phyloP scores from a whole-genome alignment of 2,888 invertebrate genomes.

The Griposia aprilina region DNA sequence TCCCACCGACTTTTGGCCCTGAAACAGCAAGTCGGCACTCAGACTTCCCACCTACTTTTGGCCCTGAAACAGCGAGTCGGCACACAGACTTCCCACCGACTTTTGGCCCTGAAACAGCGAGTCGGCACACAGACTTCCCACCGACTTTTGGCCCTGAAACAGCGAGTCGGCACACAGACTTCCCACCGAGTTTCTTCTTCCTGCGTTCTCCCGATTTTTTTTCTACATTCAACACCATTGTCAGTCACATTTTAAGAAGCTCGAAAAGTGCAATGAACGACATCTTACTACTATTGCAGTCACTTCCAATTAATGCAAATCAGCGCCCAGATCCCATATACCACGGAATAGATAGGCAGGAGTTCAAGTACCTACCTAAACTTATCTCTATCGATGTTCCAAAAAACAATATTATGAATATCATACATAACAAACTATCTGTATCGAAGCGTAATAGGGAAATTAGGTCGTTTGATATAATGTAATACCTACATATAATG shows the following conservation, averaged over 20 bases:
- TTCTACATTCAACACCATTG: background rate
- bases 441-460: slow-evolving; percentile 24
- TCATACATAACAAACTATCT: slow-evolving; percentile 8
- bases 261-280: background rate
- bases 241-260: no score
- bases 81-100: no score
- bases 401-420: slow-evolving; percentile 39
- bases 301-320: background rate
- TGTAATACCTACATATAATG: background rate
- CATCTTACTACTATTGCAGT: background rate
- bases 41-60: no score
- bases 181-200: background rate
- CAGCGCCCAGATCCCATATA: background rate
- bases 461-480: slow-evolving; percentile 50
- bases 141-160: background rate
- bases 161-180: background rate
- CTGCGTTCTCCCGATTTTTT: background rate
- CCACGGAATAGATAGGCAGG: background rate
- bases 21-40: no score
- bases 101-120: no score
- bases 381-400: slow-evolving; percentile 31
- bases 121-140: no score
- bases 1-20: no score
- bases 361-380: slow-evolving; percentile 4
- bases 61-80: no score